Evolutionary conservation across 2,797 vertebrate genomes (phyloP).

Genomic region (Sebastes itinus): DNA sequence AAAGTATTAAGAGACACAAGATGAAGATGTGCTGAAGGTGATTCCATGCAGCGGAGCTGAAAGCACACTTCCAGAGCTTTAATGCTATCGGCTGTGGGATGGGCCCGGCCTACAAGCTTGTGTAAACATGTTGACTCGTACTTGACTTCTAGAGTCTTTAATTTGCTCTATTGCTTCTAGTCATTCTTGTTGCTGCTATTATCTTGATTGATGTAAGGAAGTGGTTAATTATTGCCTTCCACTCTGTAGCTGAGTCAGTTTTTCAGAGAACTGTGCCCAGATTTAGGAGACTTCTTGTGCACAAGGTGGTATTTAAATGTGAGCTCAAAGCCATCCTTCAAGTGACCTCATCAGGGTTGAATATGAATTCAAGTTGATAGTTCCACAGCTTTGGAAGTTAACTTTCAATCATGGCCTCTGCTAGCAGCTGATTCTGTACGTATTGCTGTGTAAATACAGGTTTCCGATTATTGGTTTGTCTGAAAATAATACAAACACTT

Average conservation of each 20-base stretch:
- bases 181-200: conserved; percentile 9
- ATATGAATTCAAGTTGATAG: conserved; percentile 12
- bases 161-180: conserved; percentile 23
- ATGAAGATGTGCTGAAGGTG: conserved; percentile 1
- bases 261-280: background rate
- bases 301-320: background rate
- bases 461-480: background rate
- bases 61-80: background rate
- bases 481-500: background rate
- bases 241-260: background rate
- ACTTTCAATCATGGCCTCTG: background rate
- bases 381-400: background rate
- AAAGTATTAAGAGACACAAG: background rate
- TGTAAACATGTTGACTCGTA: background rate
- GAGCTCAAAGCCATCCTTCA: background rate
- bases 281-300: background rate
- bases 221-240: conserved; percentile 36
- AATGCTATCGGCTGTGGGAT: background rate
- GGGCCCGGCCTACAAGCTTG: background rate
- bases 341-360: background rate
- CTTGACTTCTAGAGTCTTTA: background rate
- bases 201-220: conserved; percentile 19
- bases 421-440: background rate
- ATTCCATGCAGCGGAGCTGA: background rate
- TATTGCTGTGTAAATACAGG: background rate